Evolutionary conservation across 2,113 vertebrate genomes (phyloP), one percentile per base, ranked within the genome.

Genomic region (Neolamprologus sp.): DNA sequence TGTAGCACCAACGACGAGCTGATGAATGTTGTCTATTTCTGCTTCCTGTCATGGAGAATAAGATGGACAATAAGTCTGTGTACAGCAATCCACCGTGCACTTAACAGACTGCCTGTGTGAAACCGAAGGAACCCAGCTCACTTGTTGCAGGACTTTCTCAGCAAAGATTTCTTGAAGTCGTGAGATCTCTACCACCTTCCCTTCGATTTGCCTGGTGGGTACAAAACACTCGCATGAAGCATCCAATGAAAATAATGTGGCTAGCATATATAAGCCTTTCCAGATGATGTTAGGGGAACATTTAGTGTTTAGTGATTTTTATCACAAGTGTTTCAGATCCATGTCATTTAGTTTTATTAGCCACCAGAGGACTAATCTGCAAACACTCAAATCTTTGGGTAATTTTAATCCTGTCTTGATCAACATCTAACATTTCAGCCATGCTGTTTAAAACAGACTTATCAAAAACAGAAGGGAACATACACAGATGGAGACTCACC

Each of bases 181-280:
- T 83, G 98, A 99, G 91, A 99, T 99, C 95, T 99, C 99, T 88
- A 99, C 98, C 87, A 99, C 98, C 93, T 98, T 99, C 21, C 99
- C 99, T 95, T 99, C 99, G 4, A 99, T 99, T 95, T 99, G 98
- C 90, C 99, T 99, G 94, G 40, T 2, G 75, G 82, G 93, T 83
- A 90, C 40, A 82, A 82, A 85, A 47, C 4, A 3, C 40, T 4
- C 16, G 4, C n/a, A 21, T 11, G 14, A 87, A 33, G 82, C 21
- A 49, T 51, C 28, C 5, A 16, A 33, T 87, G 6, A 81, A 83
- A 75, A 47, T 14, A 28, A 40, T 23, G 30, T 54, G 23, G 8
- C 3, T 21, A 7, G 82, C 54, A 83, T 53, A 42, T 83, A 30
- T 55, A 83, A 87, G 12, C 28, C 26, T 6, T 54, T 82, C 47